phyloP scores from a whole-genome alignment of 2,113 vertebrate species.

The Lophotis ruficrista region DNA sequence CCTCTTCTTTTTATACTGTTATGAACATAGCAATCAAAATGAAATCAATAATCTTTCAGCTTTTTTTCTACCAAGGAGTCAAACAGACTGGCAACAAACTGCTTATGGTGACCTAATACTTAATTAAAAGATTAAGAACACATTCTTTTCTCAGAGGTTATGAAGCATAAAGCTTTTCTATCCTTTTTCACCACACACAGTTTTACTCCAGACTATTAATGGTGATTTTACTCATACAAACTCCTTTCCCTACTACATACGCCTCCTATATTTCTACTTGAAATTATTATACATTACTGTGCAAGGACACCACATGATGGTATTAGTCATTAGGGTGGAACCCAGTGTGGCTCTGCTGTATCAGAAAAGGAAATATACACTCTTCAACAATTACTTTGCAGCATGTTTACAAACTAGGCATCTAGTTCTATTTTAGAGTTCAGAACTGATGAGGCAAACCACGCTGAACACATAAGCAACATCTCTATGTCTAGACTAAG shows the following conservation, averaged over 20 bases:
- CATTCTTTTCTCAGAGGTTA: neutral
- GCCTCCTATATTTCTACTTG: neutral
- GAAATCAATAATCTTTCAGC: neutral
- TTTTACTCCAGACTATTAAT: neutral
- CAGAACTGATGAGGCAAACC: neutral
- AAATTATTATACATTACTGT: neutral
- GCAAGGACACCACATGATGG: neutral
- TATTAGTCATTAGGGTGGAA: slow-evolving; percentile 13
- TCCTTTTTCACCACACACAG: neutral
- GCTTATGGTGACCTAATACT: neutral
- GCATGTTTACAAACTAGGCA: neutral
- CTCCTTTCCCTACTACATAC: neutral
- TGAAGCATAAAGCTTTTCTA: neutral
- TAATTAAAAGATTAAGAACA: neutral
- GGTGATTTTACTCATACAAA: neutral
- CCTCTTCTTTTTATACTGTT: neutral
- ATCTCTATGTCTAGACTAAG: neutral
- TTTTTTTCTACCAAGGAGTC: neutral
- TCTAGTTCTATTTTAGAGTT: neutral
- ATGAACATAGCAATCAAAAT: neutral
- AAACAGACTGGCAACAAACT: neutral
- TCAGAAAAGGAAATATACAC: neutral
- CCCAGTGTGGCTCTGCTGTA: neutral
- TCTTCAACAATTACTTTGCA: neutral
- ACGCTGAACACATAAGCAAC: neutral